Base-by-base conservation (phyloP, 2,797 vertebrate species). In the Sphenopsis melanotis region DNA sequence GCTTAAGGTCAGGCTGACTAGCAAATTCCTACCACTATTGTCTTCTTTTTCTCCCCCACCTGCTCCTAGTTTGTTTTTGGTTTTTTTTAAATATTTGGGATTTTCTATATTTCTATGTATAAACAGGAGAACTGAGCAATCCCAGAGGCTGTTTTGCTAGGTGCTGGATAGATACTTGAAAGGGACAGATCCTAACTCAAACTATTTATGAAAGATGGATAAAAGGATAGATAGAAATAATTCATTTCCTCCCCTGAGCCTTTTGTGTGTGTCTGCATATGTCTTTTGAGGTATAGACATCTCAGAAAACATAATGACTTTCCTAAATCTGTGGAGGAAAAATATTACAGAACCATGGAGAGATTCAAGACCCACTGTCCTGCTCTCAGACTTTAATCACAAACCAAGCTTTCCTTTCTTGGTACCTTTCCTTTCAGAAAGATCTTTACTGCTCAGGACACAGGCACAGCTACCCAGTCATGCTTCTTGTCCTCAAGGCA, bases 161-260 rank as follows among this genome's bases (percentile, higher is more conserved):
- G 16, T 26, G 8, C 13, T 47, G 30, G 5, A 10, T 24, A 46
- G 41, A 53, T 47, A 24, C 11, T 47, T 64, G 50, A 72, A 83
- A 83, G 24, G 11, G 16, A 30, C 50, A 56, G 20, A 49, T 56
- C 50, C 21, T 21, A 56, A 34, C 27, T 55, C n/a, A 30, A 41
- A 15, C 15, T 65, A 3, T 50, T 27, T 32, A 30, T 75, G 34
- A 64, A 78, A 89, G 63, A 41, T 19, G 4, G n/a, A 90, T 34
- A 41, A 87, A 90, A 78, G 23, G 56, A 37, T 19, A 71, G n/a
- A 14, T 27, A 59, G 18, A 71, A 91, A 77, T 9, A 64, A 91
- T n/a, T 34, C 0, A 0, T 64, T 74, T 81, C n/a, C 10, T 56
- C 9, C 27, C 12, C 7, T 0, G 0, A 76, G 36, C 36, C 8